Conservation (phyloP, 2,797 vertebrate species). For the Pseudochirops corinnae region DNA sequence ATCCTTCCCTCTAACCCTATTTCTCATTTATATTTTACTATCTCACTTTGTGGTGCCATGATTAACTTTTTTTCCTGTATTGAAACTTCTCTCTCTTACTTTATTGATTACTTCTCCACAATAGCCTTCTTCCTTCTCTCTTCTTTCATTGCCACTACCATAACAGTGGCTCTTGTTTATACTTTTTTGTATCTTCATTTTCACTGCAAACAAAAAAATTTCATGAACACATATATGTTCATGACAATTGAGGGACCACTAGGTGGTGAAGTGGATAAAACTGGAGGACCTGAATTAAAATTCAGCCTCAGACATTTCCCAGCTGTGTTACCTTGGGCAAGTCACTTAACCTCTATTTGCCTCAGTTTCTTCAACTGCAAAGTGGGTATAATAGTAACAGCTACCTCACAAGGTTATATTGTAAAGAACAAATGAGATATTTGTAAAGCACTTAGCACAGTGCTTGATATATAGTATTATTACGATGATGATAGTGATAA, state of each 20-base stretch:
- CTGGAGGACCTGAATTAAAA: background rate
- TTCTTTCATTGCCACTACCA: background rate
- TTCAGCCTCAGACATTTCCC: background rate
- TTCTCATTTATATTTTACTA: background rate
- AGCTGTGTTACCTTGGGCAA: background rate
- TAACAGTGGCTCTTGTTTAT: background rate
- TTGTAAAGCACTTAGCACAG: background rate
- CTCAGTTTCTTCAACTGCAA: background rate
- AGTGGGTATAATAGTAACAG: too few relatives aligned
- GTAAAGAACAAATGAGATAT: background rate
- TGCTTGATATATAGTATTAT: background rate
- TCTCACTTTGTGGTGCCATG: background rate
- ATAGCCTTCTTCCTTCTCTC: background rate
- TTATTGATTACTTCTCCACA: background rate
- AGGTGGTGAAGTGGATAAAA: background rate
- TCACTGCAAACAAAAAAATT: background rate
- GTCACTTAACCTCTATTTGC: background rate
- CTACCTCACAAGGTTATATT: background rate
- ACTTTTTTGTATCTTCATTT: background rate
- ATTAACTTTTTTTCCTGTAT: background rate
- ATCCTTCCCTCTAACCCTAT: background rate
- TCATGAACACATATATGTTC: background rate
- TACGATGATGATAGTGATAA: background rate
- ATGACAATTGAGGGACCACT: background rate
- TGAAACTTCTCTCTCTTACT: background rate